phyloP scores from a whole-genome alignment of 1,140 invertebrate genomes.

The Drosophila pseudoananassae region DNA sequence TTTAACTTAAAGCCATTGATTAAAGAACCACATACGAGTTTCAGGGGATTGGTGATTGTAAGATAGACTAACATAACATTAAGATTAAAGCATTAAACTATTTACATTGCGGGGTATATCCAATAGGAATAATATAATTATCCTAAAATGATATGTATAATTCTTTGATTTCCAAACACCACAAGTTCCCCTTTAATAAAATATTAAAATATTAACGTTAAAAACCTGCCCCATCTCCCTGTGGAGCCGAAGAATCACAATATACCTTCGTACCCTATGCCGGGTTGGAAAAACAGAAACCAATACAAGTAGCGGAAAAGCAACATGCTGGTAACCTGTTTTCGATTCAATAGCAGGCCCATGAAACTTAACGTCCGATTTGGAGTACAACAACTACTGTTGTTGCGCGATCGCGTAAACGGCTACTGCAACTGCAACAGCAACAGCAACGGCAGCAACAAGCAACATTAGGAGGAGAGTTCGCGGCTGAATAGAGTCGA shows the following conservation, averaged over 20 bases:
- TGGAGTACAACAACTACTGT: constrained; percentile 82
- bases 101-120: too few relatives aligned
- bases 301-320: constrained; percentile 37
- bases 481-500: background rate
- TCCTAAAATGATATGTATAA: too few relatives aligned
- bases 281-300: constrained; percentile 32
- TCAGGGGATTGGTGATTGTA: too few relatives aligned
- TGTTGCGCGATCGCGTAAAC: constrained; percentile 39
- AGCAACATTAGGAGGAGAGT: constrained; percentile 13
- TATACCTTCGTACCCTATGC: constrained; percentile 31
- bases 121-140: too few relatives aligned
- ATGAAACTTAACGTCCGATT: constrained; percentile 83
- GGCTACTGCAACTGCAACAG: constrained; percentile 32
- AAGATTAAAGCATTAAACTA: too few relatives aligned
- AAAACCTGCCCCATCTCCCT: constrained; percentile 30
- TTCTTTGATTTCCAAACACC: too few relatives aligned
- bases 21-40: too few relatives aligned
- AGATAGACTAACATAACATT: too few relatives aligned
- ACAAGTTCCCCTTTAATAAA: too few relatives aligned
- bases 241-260: constrained; percentile 37
- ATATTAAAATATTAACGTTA: background rate
- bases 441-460: constrained; percentile 7
- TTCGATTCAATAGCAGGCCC: constrained; percentile 83
- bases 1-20: too few relatives aligned
- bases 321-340: constrained; percentile 71